A percentile compares a stretch with the other conserved stretches of the same genome.
These are phyloP conservation scores for Gymnoscopelus braueri DNA, from an alignment of 2,797 vertebrate genomes.

Conservation along the genomic window DNA sequence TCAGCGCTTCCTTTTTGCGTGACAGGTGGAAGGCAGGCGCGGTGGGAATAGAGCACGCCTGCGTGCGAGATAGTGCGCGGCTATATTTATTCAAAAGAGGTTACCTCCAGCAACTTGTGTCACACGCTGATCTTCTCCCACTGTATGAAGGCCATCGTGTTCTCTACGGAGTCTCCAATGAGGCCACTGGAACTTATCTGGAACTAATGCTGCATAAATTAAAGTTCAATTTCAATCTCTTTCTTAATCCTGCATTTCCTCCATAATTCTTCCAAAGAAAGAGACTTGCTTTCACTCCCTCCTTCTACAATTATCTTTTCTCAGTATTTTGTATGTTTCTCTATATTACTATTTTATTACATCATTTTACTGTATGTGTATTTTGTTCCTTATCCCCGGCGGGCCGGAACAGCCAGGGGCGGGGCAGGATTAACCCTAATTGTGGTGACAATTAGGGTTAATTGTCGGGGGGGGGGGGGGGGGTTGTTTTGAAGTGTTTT, in stretches of 20 bases:
- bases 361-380: too few species aligned
- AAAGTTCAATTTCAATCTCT: constrained; percentile 6
- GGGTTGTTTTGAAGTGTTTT: too few species aligned
- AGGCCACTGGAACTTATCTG: constrained; percentile 34
- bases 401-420: too few species aligned
- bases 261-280: neutral
- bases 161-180: constrained; percentile 42
- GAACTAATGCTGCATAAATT: constrained; percentile 1
- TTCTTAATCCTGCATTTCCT: neutral
- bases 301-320: neutral
- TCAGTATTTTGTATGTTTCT: too few species aligned
- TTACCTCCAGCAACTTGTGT: constrained; percentile 60
- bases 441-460: too few species aligned
- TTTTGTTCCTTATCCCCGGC: too few species aligned
- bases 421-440: too few species aligned
- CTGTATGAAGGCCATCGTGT: constrained; percentile 50
- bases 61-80: constrained; percentile 56
- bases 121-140: constrained; percentile 44
- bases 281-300: too few species aligned
- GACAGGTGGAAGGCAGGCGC: constrained; percentile 66
- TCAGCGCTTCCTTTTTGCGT: constrained; percentile 62
- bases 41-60: constrained; percentile 58
- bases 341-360: neutral
- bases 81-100: constrained; percentile 75
- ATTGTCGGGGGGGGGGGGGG: too few species aligned